Percentiles rank a stretch among this genome's conserved stretches.
These are phyloP conservation scores for Pteropus rufus DNA, from an alignment of 2,797 vertebrate genomes.

Conservation along the genomic window DNA sequence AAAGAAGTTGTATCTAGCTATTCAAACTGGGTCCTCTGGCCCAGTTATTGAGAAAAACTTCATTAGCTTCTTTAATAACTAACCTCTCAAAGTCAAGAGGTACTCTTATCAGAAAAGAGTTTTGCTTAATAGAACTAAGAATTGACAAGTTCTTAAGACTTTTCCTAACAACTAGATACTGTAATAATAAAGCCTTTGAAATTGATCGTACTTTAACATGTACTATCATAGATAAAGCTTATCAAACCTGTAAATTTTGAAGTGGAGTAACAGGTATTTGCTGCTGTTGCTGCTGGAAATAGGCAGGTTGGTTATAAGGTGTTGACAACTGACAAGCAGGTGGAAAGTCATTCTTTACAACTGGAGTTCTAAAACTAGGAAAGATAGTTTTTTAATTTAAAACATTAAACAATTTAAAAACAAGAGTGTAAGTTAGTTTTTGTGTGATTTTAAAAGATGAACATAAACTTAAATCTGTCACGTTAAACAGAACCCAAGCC, in stretches of 20 bases:
- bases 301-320: slow-evolving; percentile 80
- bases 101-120: background rate
- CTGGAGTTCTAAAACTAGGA: slow-evolving; percentile 87
- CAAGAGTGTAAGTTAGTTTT: slow-evolving; percentile 8
- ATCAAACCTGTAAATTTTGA: slow-evolving; percentile 82
- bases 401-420: slow-evolving; percentile 6
- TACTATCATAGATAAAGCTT: background rate
- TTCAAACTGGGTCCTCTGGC: background rate
- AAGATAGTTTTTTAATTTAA: slow-evolving; percentile 32
- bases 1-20: background rate
- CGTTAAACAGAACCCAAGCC: background rate
- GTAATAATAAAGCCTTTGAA: slow-evolving; percentile 10
- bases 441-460: background rate
- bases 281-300: slow-evolving; percentile 71
- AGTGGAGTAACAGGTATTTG: slow-evolving; percentile 80
- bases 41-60: background rate
- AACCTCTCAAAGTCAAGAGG: background rate
- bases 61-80: background rate
- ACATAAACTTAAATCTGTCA: background rate
- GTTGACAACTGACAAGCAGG: slow-evolving; percentile 81
- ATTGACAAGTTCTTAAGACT: background rate
- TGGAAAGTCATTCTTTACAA: slow-evolving; percentile 84
- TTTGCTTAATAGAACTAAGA: background rate
- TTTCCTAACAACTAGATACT: background rate
- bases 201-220: background rate